Percentiles rank a stretch among this genome's conserved stretches.
Conservation (phyloP, 2,113 vertebrate genomes). For the Rhabdomys dilectus region DNA sequence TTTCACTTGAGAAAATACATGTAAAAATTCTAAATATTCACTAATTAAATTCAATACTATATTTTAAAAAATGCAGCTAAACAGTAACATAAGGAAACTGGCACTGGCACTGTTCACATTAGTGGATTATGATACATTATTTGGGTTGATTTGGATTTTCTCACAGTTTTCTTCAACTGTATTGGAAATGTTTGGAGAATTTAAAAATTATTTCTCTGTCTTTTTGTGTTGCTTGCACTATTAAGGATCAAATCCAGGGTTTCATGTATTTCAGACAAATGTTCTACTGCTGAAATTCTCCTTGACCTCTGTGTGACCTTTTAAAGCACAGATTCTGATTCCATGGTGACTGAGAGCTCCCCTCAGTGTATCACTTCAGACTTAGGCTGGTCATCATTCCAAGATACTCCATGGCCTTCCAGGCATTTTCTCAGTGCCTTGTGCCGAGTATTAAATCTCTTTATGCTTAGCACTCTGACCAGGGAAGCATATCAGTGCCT, state of each 20-base stretch:
- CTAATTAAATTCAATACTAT: neutral
- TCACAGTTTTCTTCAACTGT: too few species aligned
- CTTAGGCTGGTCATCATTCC: neutral
- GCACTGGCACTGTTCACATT: neutral
- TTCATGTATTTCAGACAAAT: neutral
- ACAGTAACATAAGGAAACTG: neutral
- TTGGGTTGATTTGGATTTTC: neutral
- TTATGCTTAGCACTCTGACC: neutral
- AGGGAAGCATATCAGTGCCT: neutral
- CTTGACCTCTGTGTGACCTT: neutral
- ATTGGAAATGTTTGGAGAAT: neutral
- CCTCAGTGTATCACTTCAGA: neutral
- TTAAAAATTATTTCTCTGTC: neutral
- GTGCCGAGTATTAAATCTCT: neutral
- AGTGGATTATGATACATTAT: neutral
- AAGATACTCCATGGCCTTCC: neutral
- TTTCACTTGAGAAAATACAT: neutral
- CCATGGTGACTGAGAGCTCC: neutral
- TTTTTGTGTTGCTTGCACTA: neutral
- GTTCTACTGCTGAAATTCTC: neutral
- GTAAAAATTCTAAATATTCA: neutral
- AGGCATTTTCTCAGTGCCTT: neutral
- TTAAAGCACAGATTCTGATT: neutral
- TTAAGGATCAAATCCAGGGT: neutral
- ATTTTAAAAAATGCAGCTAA: neutral